Percentiles rank a stretch among this genome's conserved stretches.
Evolutionary conservation across 2,113 vertebrate species (phyloP).

Genomic region (Cariama cristata): DNA sequence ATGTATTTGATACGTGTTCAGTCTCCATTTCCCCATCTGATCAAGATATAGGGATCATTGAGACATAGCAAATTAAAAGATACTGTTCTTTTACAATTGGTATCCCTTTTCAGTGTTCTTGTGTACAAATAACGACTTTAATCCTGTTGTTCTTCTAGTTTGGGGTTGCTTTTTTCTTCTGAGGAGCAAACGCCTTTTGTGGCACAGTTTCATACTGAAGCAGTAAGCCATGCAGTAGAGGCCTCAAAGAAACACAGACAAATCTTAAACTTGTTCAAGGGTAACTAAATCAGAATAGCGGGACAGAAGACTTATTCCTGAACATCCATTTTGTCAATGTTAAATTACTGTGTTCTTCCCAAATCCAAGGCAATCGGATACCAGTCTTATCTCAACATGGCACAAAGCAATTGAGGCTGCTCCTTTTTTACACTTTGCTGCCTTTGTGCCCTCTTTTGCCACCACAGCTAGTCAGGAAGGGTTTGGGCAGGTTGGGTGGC

Average conservation of each 20-base stretch:
- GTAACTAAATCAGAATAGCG: background rate
- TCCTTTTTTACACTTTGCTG: background rate
- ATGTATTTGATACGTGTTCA: fast-evolving
- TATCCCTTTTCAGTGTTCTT: background rate
- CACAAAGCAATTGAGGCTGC: background rate
- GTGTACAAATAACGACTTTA: background rate
- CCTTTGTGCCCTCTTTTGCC: background rate
- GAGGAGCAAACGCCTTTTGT: background rate
- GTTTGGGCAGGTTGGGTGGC: background rate
- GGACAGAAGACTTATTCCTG: background rate
- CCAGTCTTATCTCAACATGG: background rate
- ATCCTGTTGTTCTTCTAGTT: background rate
- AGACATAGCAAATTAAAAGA: background rate
- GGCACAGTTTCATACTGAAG: background rate
- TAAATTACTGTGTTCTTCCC: background rate
- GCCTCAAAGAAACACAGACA: background rate
- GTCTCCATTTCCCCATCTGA: background rate
- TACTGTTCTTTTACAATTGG: fast-evolving
- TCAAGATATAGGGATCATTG: background rate
- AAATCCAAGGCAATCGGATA: background rate
- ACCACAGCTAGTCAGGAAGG: background rate
- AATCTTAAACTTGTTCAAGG: background rate
- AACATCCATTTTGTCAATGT: background rate
- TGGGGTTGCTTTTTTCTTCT: background rate
- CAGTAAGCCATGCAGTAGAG: background rate